Conservation (phyloP, 2,113 vertebrate genomes). For the Dasypus novemcinctus region DNA sequence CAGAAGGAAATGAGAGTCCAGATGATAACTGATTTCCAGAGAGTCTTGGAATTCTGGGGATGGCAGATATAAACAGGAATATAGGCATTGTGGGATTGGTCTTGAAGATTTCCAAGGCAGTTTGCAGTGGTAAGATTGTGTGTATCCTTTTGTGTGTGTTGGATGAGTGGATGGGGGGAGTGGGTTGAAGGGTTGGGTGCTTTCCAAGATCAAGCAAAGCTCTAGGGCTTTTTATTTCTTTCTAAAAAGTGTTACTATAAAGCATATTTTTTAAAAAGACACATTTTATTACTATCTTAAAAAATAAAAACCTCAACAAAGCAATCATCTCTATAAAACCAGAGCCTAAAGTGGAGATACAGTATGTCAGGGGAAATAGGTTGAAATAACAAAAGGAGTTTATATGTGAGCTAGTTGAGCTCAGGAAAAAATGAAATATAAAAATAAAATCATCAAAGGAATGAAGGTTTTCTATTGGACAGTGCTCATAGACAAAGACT, state of each 20-base stretch:
- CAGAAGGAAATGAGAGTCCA: neutral
- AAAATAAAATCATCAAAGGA: neutral
- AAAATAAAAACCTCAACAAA: neutral
- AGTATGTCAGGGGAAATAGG: neutral
- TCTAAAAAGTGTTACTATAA: neutral
- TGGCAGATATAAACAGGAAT: neutral
- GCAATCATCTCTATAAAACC: neutral
- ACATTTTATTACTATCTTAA: neutral
- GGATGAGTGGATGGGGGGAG: neutral
- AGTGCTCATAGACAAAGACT: neutral
- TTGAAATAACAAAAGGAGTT: neutral
- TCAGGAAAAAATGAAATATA: neutral
- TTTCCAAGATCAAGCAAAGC: neutral
- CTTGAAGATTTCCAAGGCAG: neutral
- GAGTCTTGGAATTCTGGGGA: neutral
- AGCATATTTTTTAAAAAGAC: neutral
- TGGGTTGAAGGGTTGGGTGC: neutral
- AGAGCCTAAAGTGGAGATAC: neutral
- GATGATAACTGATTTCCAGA: neutral
- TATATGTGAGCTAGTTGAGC: neutral
- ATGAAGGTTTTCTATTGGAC: neutral
- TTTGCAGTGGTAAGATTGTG: neutral
- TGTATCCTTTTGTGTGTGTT: neutral
- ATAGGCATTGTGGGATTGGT: neutral
- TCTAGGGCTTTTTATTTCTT: neutral